These are phyloP conservation scores for Stichopus horrens DNA, from an alignment of 53 echinoderm and acorn worm genomes.

Conservation along the genomic window DNA sequence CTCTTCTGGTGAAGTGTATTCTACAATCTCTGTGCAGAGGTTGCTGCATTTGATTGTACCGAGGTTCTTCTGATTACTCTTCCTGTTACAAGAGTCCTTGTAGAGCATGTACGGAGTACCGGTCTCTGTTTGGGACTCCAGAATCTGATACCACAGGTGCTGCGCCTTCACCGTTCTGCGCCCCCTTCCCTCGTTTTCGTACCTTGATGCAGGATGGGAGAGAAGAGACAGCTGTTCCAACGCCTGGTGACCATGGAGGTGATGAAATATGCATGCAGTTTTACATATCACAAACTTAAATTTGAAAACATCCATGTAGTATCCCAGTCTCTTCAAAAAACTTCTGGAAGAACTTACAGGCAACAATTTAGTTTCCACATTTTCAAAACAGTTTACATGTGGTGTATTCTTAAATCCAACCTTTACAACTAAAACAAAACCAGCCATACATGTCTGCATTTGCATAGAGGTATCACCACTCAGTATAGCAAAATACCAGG, in stretches of 20 bases:
- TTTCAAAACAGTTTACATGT: too few species aligned
- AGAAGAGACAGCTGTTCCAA: background rate
- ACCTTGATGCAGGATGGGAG: slow-evolving; percentile 43
- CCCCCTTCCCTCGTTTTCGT: slow-evolving; percentile 68
- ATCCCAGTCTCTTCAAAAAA: too few species aligned
- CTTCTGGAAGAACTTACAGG: too few species aligned
- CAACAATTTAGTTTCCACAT: too few species aligned
- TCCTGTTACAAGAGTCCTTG: slow-evolving; percentile 90
- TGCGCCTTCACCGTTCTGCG: slow-evolving; percentile 82
- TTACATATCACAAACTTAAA: too few species aligned
- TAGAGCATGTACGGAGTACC: slow-evolving; percentile 99
- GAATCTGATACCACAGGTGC: slow-evolving; percentile 83
- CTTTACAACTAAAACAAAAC: too few species aligned
- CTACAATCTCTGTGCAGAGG: slow-evolving; percentile 96
- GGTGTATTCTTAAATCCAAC: too few species aligned
- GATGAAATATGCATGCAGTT: background rate
- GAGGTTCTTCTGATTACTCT: slow-evolving; percentile 96
- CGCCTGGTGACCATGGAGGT: background rate
- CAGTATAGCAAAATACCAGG: too few species aligned
- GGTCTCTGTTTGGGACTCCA: slow-evolving; percentile 84
- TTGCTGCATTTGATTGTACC: slow-evolving; percentile 98
- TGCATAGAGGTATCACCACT: too few species aligned
- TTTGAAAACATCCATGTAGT: too few species aligned
- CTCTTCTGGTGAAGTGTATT: slow-evolving; percentile 88
- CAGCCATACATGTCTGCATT: too few species aligned